A percentile compares a stretch with the other conserved stretches of the same genome.
Conservation (phyloP, 1,140 invertebrate species). For the Holotrichia oblita region DNA sequence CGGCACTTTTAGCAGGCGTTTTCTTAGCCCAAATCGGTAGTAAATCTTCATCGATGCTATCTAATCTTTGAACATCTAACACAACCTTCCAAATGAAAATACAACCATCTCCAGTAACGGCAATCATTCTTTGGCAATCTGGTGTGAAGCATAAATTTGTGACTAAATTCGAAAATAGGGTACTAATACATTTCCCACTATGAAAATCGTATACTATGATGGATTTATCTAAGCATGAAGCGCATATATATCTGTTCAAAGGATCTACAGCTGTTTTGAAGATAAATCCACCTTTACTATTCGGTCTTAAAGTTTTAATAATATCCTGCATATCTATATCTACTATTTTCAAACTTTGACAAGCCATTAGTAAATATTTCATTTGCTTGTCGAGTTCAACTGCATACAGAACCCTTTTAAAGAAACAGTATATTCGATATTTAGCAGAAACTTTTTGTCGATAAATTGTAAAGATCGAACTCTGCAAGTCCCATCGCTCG, state of each 20-base stretch:
- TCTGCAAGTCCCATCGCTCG: not conserved
- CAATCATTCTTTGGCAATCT: not conserved
- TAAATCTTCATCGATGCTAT: not conserved
- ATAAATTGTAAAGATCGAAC: not conserved
- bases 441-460: not conserved
- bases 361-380: constrained; percentile 8
- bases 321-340: not conserved
- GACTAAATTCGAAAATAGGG: not conserved
- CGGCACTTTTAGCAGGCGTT: not conserved
- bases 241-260: not conserved
- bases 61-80: not conserved
- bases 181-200: not conserved
- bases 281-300: not conserved
- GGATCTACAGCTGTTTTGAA: not conserved
- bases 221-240: constrained; percentile 6
- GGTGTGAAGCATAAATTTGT: constrained; percentile 9
- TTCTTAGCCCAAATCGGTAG: not conserved
- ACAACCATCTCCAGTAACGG: not conserved
- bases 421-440: not conserved
- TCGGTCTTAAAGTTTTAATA: not conserved
- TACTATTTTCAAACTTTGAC: constrained; percentile 18
- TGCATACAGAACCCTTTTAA: not conserved
- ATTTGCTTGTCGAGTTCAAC: not conserved
- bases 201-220: constrained; percentile 3
- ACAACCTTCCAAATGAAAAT: not conserved